Evolutionary conservation across 2,113 vertebrate species (phyloP).

Genomic region (Siniperca knerii): DNA sequence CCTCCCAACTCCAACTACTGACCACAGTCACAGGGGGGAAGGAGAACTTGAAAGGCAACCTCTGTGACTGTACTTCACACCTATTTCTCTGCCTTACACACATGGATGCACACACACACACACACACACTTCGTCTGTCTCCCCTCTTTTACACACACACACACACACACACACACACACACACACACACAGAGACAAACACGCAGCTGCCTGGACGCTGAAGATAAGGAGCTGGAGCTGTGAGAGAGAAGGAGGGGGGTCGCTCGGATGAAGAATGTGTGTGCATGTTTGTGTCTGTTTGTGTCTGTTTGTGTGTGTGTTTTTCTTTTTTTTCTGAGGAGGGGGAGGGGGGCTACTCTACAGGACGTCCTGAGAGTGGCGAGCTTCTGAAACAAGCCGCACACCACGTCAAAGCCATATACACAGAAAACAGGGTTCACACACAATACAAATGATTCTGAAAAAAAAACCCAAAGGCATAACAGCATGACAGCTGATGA

Average conservation of each 20-base stretch:
- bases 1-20: constrained; percentile 52
- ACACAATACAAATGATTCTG: not conserved
- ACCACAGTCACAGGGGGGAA: constrained; percentile 32
- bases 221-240: constrained; percentile 80
- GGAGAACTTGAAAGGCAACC: constrained; percentile 73
- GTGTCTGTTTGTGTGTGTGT: constrained; percentile 28
- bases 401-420: constrained; percentile 18
- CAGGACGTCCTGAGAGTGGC: constrained; percentile 77
- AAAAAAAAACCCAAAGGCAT: not conserved
- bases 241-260: constrained; percentile 42
- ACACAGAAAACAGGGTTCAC: not conserved
- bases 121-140: constrained; percentile 49
- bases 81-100: constrained; percentile 65
- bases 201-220: constrained; percentile 80
- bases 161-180: constrained; percentile 54
- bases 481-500: constrained; percentile 30
- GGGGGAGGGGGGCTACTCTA: constrained; percentile 45
- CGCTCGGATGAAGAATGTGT: constrained; percentile 48
- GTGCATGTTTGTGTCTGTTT: constrained; percentile 62
- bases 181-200: constrained; percentile 69
- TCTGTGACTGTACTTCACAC: constrained; percentile 78
- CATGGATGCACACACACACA: constrained; percentile 14
- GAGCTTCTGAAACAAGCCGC: constrained; percentile 61
- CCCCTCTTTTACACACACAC: constrained; percentile 12
- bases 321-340: not conserved